Evolutionary conservation across 2,113 vertebrate species (phyloP), one percentile per base, ranked within the genome.

Genomic region (Chaetops frenatus): DNA sequence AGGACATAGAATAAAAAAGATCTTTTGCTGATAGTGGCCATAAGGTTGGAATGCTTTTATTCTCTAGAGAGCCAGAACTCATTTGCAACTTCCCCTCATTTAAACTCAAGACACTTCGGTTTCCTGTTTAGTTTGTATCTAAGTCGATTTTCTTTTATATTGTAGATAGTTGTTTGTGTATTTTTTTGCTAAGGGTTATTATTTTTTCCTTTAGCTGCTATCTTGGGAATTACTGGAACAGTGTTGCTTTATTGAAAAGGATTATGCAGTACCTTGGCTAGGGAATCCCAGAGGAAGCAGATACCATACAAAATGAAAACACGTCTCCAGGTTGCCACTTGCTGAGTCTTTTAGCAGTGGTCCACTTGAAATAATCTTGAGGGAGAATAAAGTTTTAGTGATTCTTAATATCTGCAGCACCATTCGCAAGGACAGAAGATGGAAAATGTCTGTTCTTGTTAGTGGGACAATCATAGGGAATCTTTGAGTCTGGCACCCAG

Each of bases 41-140:
- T 88, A 67, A 78, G 17, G 36, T 74, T 65, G 36, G 88, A 86
- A 94, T 88, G 25, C 62, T 86, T 94, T 74, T 79, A 83, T 91
- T 92, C 81, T 92, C 92, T 53, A 35, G 78, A 91, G 90, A 71
- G 50, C 42, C 58, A 90, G 89, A 96, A 81, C 64, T 91, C 84
- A 81, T 95, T 92, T 96, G 88, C 71, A 83, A 67, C 57, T 92
- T 96, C 88, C 94, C 74, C 50, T 95, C 77, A 61, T 93, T 94
- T 94, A 95, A 96, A 96, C 81, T 90, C 77, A 80, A 72, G 88
- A 93, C 90, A 95, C 94, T 95, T 95, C 82, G 57, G 90, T 94
- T 96, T 96, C 95, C 95, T 96, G 92, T 92, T 97, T 97, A 92
- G 86, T 94, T 97, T 92, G 71, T 72, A 79, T 95, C 72, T 91